Evolutionary conservation across 2,113 vertebrate genomes (phyloP).

Genomic region (Paratilapia polleni): DNA sequence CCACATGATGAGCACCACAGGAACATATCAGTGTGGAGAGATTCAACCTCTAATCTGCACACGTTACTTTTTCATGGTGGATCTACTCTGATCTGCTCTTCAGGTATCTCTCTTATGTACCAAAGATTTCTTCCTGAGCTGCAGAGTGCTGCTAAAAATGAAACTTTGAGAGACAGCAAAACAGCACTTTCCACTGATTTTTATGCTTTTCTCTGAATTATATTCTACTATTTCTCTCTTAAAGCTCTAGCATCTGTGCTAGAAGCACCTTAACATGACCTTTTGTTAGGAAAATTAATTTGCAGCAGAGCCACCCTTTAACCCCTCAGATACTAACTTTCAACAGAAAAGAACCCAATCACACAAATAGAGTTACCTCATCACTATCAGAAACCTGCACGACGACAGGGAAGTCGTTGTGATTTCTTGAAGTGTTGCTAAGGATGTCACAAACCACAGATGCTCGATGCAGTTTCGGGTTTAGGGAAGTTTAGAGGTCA

Average conservation of each 20-base stretch:
- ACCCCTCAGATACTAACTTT: neutral
- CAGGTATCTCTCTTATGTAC: neutral
- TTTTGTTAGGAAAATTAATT: neutral
- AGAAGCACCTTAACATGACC: neutral
- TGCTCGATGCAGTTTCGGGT: too few relatives aligned
- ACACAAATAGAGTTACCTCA: conserved; percentile 78
- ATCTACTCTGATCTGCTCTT: neutral
- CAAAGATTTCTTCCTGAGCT: neutral
- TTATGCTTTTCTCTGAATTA: too few relatives aligned
- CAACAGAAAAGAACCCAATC: neutral
- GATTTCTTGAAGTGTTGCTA: conserved; percentile 89
- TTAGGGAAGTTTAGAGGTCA: too few relatives aligned
- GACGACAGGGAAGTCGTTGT: conserved; percentile 96
- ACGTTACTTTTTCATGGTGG: neutral
- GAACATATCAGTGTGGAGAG: too few relatives aligned
- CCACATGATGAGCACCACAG: too few relatives aligned
- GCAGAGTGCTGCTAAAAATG: neutral
- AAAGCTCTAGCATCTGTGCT: too few relatives aligned
- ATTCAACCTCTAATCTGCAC: too few relatives aligned
- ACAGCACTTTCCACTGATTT: neutral
- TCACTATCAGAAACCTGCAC: conserved; percentile 66
- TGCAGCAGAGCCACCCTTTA: neutral
- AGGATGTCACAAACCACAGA: too few relatives aligned
- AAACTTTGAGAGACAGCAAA: neutral
- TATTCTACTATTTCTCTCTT: too few relatives aligned